Percentiles rank a stretch among this genome's conserved stretches.
These are phyloP conservation scores for Ligdia adustata DNA, from an alignment of 2,888 invertebrate species.

Conservation along the genomic window DNA sequence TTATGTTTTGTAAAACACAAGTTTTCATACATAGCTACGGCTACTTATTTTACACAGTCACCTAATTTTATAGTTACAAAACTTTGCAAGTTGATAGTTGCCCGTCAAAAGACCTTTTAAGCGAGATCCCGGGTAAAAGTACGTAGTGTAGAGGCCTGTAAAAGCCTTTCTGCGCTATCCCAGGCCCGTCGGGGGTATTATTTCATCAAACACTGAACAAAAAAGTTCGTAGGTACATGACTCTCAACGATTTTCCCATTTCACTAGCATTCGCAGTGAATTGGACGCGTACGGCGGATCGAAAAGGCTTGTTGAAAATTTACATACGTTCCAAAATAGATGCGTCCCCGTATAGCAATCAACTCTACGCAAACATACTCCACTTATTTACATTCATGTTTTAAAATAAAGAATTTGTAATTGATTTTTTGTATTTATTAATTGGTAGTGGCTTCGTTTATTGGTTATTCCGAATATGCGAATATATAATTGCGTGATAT, in stretches of 20 bases:
- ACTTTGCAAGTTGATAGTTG: not conserved
- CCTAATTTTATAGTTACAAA: too few relatives aligned
- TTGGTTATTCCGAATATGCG: too few relatives aligned
- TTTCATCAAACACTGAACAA: constrained; percentile 27
- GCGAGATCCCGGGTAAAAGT: constrained; percentile 2
- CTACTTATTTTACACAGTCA: too few relatives aligned
- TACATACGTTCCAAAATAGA: constrained; percentile 71
- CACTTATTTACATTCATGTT: constrained; percentile 58
- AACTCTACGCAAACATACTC: constrained; percentile 64
- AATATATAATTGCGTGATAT: too few relatives aligned
- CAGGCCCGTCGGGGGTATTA: constrained; percentile 21
- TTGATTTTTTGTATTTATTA: constrained; percentile 35
- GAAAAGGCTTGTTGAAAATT: constrained; percentile 79
- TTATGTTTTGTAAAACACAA: too few relatives aligned
- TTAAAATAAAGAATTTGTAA: constrained; percentile 57
- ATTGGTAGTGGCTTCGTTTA: not conserved
- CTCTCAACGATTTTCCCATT: constrained; percentile 71
- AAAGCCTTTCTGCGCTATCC: constrained; percentile 20
- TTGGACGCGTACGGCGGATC: constrained; percentile 72
- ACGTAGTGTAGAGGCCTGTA: constrained; percentile 4
- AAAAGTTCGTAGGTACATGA: constrained; percentile 47
- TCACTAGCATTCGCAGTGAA: constrained; percentile 68
- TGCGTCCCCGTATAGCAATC: constrained; percentile 65
- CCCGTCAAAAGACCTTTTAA: constrained; percentile 11
- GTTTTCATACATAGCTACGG: too few relatives aligned